Evolutionary conservation across 2,113 vertebrate genomes (phyloP).

Genomic region (Myotis davidii): DNA sequence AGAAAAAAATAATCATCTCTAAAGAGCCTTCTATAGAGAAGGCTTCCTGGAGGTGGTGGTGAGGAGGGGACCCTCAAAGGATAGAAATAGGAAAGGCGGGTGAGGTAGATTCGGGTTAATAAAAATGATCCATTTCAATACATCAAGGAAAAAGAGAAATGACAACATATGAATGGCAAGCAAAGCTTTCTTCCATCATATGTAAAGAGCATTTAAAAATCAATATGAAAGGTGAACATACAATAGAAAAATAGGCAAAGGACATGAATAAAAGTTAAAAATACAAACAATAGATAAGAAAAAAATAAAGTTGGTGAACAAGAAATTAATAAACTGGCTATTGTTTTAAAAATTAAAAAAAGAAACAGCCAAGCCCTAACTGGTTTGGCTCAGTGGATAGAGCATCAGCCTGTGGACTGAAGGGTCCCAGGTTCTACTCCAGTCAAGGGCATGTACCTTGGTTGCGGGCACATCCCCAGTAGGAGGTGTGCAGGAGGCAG

Average conservation of each 20-base stretch:
- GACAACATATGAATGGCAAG: not conserved
- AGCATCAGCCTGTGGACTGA: too few species aligned
- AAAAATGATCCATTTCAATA: not conserved
- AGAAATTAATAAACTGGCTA: not conserved
- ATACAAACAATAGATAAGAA: not conserved
- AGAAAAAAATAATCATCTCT: not conserved
- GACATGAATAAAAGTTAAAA: not conserved
- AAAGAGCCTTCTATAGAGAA: not conserved
- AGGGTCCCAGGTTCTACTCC: too few species aligned
- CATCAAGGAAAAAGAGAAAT: not conserved
- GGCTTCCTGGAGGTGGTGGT: not conserved
- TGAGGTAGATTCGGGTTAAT: not conserved
- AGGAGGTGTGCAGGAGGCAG: too few species aligned
- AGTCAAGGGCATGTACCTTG: too few species aligned
- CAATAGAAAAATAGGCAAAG: constrained; percentile 20
- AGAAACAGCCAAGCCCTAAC: not conserved
- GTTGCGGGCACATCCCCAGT: too few species aligned
- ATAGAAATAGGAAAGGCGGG: not conserved
- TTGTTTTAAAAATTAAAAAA: not conserved
- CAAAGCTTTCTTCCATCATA: not conserved
- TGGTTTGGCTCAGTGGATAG: too few species aligned
- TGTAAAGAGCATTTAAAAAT: constrained; percentile 9
- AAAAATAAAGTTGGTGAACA: not conserved
- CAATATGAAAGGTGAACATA: not conserved
- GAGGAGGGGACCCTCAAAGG: not conserved